A percentile compares a stretch with the other conserved stretches of the same genome.
phyloP scores from a whole-genome alignment of 2,113 vertebrate genomes.

The Prunella himalayana region DNA sequence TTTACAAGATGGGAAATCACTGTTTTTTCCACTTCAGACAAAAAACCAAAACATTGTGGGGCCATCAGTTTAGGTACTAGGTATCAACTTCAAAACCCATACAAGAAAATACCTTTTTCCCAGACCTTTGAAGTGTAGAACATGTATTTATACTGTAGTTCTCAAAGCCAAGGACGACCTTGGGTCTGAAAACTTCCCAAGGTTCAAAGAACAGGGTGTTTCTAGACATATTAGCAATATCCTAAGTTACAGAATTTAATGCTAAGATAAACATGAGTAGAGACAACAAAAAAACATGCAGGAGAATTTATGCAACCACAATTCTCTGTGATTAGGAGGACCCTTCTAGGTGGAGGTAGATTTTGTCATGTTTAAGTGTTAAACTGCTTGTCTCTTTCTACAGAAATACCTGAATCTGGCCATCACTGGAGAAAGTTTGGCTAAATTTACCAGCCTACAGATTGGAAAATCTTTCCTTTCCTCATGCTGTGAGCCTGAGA shows the following conservation, averaged over 20 bases:
- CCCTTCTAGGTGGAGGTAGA: not conserved
- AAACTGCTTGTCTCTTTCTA: not conserved
- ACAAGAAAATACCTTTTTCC: not conserved
- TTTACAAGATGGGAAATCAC: not conserved
- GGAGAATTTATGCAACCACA: not conserved
- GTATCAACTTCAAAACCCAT: not conserved
- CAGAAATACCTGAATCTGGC: not conserved
- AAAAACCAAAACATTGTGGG: fast-evolving
- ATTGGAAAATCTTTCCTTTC: not conserved
- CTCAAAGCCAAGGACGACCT: not conserved
- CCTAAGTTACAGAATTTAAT: not conserved
- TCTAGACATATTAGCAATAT: not conserved
- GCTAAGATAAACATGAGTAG: not conserved
- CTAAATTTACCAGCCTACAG: not conserved
- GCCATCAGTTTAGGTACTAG: not conserved
- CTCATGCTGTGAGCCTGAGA: not conserved
- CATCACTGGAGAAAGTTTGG: not conserved
- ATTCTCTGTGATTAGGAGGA: not conserved
- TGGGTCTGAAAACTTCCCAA: not conserved
- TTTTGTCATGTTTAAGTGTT: not conserved
- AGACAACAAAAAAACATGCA: not conserved
- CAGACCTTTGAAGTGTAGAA: not conserved
- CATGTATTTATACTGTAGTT: not conserved
- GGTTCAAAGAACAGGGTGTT: not conserved
- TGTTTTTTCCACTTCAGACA: not conserved